These are phyloP conservation scores for Neoscelio sp. DNA, from an alignment of 2,888 invertebrate species.

Conservation along the genomic window DNA sequence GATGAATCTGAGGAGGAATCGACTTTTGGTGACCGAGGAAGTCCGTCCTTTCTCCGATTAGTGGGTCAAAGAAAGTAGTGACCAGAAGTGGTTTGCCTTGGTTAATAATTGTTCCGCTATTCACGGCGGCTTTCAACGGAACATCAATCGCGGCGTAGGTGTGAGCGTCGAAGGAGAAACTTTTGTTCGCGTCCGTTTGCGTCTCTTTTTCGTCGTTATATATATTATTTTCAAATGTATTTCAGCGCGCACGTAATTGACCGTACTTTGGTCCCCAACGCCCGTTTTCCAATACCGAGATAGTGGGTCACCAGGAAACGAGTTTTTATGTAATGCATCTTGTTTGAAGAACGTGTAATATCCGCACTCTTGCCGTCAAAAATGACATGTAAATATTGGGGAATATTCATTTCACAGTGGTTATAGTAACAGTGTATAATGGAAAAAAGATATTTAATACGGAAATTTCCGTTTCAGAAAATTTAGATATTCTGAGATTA, in stretches of 20 bases:
- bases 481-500: too few species aligned
- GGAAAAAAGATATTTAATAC: too few species aligned
- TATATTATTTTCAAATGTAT: slow-evolving; percentile 54
- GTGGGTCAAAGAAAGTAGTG: slow-evolving; percentile 82
- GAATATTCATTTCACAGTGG: too few species aligned
- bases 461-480: too few species aligned
- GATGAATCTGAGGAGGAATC: slow-evolving; percentile 68
- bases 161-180: slow-evolving; percentile 60
- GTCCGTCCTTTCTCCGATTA: slow-evolving; percentile 80
- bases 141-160: slow-evolving; percentile 61
- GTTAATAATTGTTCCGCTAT: slow-evolving; percentile 76
- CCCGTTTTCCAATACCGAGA: slow-evolving; percentile 34
- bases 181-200: slow-evolving; percentile 48
- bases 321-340: slow-evolving; percentile 77
- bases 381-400: too few species aligned
- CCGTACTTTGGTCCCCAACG: slow-evolving; percentile 25
- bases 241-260: slow-evolving; percentile 44
- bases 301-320: slow-evolving; percentile 74
- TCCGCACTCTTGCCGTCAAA: too few species aligned
- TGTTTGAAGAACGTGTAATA: slow-evolving; percentile 20
- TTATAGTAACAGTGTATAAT: too few species aligned
- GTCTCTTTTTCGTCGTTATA: slow-evolving; percentile 46
- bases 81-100: slow-evolving; percentile 80
- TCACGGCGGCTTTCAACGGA: slow-evolving; percentile 60
- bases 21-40: slow-evolving; percentile 76